Evolutionary conservation across 1,140 invertebrate species (phyloP), one percentile per base, ranked within the genome.

Genomic region (Ganaspis sp.): DNA sequence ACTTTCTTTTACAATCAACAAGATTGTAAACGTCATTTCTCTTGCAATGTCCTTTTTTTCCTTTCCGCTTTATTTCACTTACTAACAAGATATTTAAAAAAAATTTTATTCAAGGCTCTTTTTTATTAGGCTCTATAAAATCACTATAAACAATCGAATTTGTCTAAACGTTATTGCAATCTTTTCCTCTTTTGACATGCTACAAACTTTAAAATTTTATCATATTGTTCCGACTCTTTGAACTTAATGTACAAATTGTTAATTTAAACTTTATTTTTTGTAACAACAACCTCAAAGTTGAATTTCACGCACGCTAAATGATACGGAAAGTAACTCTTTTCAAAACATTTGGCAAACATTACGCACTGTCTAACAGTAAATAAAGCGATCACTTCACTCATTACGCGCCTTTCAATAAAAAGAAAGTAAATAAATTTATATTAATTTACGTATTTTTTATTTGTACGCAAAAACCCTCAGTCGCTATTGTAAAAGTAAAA

Each of bases 361-460:
- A n/a, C n/a, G n/a, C n/a, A n/a, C n/a, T n/a, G n/a, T n/a, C n/a
- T n/a, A n/a, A n/a, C n/a, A n/a, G n/a, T n/a, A n/a, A n/a, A n/a
- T n/a, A n/a, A n/a, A n/a, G n/a, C n/a, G n/a, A n/a, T n/a, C n/a
- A n/a, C n/a, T n/a, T n/a, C n/a, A n/a, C n/a, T n/a, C n/a, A n/a
- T n/a, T n/a, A n/a, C n/a, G n/a, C n/a, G n/a, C n/a, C n/a, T n/a
- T n/a, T n/a, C n/a, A n/a, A n/a, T n/a, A n/a, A n/a, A n/a, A n/a
- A n/a, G n/a, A n/a, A n/a, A n/a, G n/a, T n/a, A n/a, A n/a, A n/a
- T n/a, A n/a, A n/a, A n/a, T n/a, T n/a, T n/a, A n/a, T n/a, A n/a
- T n/a, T n/a, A n/a, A n/a, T n/a, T 70, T 74, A 69, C 26, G 29
- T 74, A 69, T 26, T 23, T 12, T 42, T n/a, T 75, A 70, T 75